Conservation (phyloP, 1,140 invertebrate genomes). For the Ips typographus region DNA sequence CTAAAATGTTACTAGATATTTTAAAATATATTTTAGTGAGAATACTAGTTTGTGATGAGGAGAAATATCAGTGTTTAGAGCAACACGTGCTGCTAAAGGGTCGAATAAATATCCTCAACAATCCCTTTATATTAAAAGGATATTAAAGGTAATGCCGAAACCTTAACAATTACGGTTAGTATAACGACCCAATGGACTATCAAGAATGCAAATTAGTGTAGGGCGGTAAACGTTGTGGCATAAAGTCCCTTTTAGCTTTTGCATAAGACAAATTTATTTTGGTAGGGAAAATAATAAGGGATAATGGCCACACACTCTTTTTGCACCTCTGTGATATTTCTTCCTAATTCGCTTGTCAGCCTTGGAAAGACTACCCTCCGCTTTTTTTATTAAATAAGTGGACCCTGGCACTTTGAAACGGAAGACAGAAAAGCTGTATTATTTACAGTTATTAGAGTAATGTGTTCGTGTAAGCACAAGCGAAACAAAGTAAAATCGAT, state of each 20-base stretch:
- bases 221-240: neutral
- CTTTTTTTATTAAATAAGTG: too few species aligned
- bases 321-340: constrained; percentile 2
- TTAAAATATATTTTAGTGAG: too few species aligned
- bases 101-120: too few species aligned
- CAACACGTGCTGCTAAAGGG: too few species aligned
- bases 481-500: constrained; percentile 3
- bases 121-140: neutral
- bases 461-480: neutral
- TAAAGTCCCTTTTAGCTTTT: neutral
- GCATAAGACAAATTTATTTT: neutral
- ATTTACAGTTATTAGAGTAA: too few species aligned
- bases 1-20: too few species aligned
- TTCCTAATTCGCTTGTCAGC: constrained; percentile 9
- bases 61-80: too few species aligned
- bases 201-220: neutral
- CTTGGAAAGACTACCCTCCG: neutral
- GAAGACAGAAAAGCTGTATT: too few species aligned
- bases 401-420: too few species aligned
- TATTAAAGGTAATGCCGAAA: neutral
- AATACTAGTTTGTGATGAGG: too few species aligned
- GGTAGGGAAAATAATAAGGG: neutral
- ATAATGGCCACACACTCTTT: constrained; percentile 6
- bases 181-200: neutral
- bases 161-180: neutral